Conservation (phyloP, 1,140 invertebrate species). For the Chrysoperla carnea region DNA sequence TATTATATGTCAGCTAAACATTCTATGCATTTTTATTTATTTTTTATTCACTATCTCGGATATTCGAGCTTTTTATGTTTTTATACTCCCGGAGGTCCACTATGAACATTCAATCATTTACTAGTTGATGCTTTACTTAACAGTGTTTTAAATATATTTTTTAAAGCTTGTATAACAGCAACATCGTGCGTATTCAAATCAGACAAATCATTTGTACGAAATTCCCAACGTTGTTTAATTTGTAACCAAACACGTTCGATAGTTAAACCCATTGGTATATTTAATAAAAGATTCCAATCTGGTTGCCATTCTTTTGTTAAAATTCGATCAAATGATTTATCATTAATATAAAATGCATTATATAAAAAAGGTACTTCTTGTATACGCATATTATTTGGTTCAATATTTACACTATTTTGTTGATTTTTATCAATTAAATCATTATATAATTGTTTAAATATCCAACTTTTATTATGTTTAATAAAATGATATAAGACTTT, state of each 20-base stretch:
- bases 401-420: constrained; percentile 8
- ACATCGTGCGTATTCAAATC: constrained; percentile 1
- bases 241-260: constrained; percentile 30
- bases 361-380: constrained; percentile 39
- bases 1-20: no score
- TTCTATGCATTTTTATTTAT: no score
- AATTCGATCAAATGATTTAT: constrained; percentile 50
- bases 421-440: constrained; percentile 27
- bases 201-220: constrained; percentile 16
- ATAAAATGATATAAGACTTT: constrained; percentile 34
- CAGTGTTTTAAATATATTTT: neutral
- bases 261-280: constrained; percentile 32
- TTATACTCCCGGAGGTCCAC: no score
- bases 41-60: no score
- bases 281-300: constrained; percentile 31
- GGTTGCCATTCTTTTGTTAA: constrained; percentile 29
- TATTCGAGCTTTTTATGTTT: no score
- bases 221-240: constrained; percentile 29
- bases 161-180: constrained; percentile 1
- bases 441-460: constrained; percentile 27
- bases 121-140: no score
- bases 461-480: constrained; percentile 42
- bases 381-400: constrained; percentile 26
- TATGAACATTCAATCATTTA: no score
- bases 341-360: constrained; percentile 59